phyloP scores from a whole-genome alignment of 2,888 invertebrate genomes.

The Quadriops clusia region DNA sequence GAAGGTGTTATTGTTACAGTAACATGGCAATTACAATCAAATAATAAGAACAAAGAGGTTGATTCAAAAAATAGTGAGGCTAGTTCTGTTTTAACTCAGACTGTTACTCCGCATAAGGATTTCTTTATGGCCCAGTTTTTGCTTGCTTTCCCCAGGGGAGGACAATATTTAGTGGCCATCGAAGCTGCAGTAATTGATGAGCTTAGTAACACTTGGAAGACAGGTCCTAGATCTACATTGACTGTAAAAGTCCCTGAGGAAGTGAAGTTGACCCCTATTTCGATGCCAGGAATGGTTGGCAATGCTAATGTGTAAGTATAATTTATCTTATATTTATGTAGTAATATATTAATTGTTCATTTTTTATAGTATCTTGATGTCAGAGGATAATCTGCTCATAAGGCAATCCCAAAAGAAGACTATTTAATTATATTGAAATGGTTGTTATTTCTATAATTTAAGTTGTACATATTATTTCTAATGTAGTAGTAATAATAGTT shows the following conservation, averaged over 20 bases:
- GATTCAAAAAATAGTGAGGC: slow-evolving; percentile 31
- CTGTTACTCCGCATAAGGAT: slow-evolving; percentile 81
- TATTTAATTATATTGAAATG: too few species aligned
- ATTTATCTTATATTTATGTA: not conserved
- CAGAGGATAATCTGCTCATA: slow-evolving; percentile 31
- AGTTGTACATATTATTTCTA: too few species aligned
- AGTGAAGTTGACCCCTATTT: slow-evolving; percentile 32
- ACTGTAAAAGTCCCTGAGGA: slow-evolving; percentile 66
- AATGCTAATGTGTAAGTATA: slow-evolving; percentile 33
- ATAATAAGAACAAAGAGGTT: slow-evolving; percentile 30
- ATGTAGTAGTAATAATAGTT: too few species aligned
- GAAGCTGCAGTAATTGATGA: slow-evolving; percentile 81
- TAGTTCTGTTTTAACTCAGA: slow-evolving; percentile 53
- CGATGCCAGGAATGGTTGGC: slow-evolving; percentile 33
- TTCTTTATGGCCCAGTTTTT: slow-evolving; percentile 91
- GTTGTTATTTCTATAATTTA: too few species aligned
- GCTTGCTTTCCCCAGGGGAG: slow-evolving; percentile 55
- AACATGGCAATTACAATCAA: slow-evolving; percentile 47
- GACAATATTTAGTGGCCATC: slow-evolving; percentile 64
- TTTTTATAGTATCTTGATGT: slow-evolving; percentile 32
- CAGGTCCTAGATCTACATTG: slow-evolving; percentile 69
- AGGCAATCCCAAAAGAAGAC: slow-evolving; percentile 26
- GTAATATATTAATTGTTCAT: slow-evolving; percentile 4
- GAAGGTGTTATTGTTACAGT: slow-evolving; percentile 59
- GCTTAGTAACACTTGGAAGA: slow-evolving; percentile 76